Base-by-base conservation (phyloP, 1,140 invertebrate genomes). In the Drosophila nigrodunni region DNA sequence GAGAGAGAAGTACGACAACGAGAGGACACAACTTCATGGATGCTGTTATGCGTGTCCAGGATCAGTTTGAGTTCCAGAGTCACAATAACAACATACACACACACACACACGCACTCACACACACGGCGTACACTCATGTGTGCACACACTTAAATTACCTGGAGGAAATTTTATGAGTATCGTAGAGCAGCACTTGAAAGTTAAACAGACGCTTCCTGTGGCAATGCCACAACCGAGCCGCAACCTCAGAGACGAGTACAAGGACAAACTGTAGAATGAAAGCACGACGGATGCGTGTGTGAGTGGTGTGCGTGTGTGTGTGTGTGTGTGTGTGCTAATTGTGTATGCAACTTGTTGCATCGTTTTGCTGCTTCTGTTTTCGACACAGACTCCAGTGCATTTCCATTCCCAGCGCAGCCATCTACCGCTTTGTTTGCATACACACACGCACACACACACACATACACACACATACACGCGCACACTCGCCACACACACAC, bases 151-250 rank as follows among this genome's bases (percentile, higher is more conserved):
- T 64, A 87, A 87, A 87, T 88, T 87, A 87, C 82, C 82, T 87
- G 82, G 83, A 87, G 82, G 82, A 82, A 87, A 88, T 87, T 87
- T 87, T 88, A 88, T 87, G 83, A 87, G 83, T 87, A 87, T 87
- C 82, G 83, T 82, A 58, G 73, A 74, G 66, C 83, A 78, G 76
- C 82, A 87, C 83, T 87, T 87, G 82, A 77, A 87, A 87, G 82
- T 87, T 87, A 82, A 87, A 82, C 83, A 87, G 83, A 82, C 83
- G 83, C 82, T 86, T 86, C 79, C 82, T 74, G 65, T 50, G 62
- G 52, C 15, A 25, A n/a, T 11, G 52, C 60, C 30, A 35, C 55
- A 55, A 21, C 18, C 18, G 4, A 30, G n/a, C 65, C n/a, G 44
- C 21, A 41, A 39, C 18, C 30, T n/a, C 25, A 55, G 54, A 57